phyloP scores from a whole-genome alignment of 2,113 vertebrate species.

The Anseranas semipalmata region DNA sequence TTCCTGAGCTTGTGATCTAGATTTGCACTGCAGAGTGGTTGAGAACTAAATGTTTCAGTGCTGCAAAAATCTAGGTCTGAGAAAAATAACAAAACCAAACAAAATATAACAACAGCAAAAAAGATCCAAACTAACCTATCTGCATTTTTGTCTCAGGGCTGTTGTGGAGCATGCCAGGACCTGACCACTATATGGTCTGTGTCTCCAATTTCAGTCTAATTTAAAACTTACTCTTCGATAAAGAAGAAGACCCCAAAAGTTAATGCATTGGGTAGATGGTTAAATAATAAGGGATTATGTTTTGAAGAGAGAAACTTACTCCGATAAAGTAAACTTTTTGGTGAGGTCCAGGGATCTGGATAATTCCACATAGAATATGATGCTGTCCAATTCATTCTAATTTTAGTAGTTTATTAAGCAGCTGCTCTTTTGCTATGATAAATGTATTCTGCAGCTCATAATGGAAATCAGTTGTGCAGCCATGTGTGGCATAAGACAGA shows the following conservation, averaged over 20 bases:
- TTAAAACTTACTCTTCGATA: background rate
- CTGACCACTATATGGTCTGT: background rate
- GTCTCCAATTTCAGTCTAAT: background rate
- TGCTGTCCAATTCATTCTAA: background rate
- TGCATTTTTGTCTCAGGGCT: background rate
- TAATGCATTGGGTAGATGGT: background rate
- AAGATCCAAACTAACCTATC: background rate
- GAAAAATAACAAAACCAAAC: background rate
- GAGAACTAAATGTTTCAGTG: background rate
- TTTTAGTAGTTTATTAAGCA: conserved; percentile 16
- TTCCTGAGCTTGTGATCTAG: background rate
- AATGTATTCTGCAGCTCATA: background rate
- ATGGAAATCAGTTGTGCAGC: conserved; percentile 9
- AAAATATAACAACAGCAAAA: background rate
- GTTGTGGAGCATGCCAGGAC: background rate
- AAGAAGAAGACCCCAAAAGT: background rate
- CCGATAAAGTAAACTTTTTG: background rate
- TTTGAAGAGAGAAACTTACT: background rate
- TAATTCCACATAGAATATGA: background rate
- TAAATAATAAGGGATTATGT: background rate
- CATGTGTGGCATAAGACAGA: background rate
- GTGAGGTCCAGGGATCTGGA: background rate
- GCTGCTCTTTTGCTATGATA: background rate
- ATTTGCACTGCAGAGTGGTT: background rate
- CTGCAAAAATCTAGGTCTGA: background rate